These are phyloP conservation scores for Gephyroberyx darwinii DNA, from an alignment of 2,797 vertebrate genomes.

Conservation along the genomic window DNA sequence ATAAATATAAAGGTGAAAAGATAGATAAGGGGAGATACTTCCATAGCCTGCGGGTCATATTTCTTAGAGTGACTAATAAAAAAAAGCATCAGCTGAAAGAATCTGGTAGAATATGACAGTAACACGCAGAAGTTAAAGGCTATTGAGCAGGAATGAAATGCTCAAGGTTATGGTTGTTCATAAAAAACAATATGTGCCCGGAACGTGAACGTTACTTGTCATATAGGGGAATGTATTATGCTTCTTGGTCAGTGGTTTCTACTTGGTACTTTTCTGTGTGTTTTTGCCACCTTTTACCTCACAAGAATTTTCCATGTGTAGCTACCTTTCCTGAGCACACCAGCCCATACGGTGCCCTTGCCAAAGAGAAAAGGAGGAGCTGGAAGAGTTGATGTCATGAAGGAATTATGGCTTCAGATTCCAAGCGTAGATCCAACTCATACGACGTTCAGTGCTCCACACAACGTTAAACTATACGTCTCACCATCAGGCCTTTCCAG, in stretches of 20 bases:
- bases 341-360: constrained; percentile 2
- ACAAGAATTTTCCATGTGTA: constrained; percentile 42
- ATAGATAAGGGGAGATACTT: not conserved
- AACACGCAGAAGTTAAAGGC: no score
- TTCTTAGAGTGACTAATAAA: not conserved
- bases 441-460: constrained; percentile 35
- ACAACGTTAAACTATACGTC: constrained; percentile 8
- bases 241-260: not conserved
- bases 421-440: constrained; percentile 22
- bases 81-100: not conserved
- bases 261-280: not conserved
- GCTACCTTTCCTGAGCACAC: constrained; percentile 32
- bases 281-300: constrained; percentile 28
- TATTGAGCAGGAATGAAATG: no score
- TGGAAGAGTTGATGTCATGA: constrained; percentile 46
- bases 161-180: not conserved
- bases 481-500: constrained; percentile 20
- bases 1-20: not conserved
- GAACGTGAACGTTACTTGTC: not conserved
- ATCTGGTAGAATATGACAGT: no score
- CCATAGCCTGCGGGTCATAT: not conserved
- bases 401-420: constrained; percentile 45
- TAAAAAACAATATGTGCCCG: no score
- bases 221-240: not conserved
- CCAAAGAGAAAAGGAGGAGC: constrained; percentile 35